phyloP scores from a whole-genome alignment of 1,140 invertebrate genomes.

The Drosophila pectinifera region DNA sequence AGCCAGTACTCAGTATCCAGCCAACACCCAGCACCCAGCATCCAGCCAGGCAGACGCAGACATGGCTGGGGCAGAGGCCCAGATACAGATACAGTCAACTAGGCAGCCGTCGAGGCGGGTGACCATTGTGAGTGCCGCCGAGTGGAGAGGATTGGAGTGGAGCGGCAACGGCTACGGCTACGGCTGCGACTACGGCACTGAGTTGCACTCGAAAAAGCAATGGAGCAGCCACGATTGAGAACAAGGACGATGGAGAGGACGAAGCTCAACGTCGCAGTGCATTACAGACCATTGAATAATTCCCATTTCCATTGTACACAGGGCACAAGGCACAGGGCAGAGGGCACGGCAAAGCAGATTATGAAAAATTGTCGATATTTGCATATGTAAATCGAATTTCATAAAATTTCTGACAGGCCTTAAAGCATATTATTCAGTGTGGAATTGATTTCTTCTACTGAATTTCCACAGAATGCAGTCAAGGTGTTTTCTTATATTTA shows the following conservation, averaged over 20 bases:
- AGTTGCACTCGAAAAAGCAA: conserved; percentile 72
- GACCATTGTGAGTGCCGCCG: conserved; percentile 69
- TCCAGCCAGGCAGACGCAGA: conserved; percentile 31
- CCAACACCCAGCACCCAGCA: conserved; percentile 20
- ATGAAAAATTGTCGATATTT: conserved; percentile 85
- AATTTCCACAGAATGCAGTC: conserved; percentile 43
- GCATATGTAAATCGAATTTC: conserved; percentile 85
- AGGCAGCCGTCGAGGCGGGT: conserved; percentile 75
- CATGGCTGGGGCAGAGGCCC: conserved; percentile 27
- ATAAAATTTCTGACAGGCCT: conserved; percentile 82
- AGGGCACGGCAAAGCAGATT: conserved; percentile 73
- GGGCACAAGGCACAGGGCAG: background rate
- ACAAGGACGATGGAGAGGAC: conserved; percentile 26
- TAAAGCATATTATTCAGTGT: conserved; percentile 57
- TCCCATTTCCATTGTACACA: conserved; percentile 82
- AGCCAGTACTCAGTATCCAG: conserved; percentile 17
- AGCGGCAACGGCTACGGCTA: conserved; percentile 23
- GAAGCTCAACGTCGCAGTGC: conserved; percentile 61
- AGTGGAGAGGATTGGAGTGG: conserved; percentile 17
- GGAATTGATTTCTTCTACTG: conserved; percentile 42
- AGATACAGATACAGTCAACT: conserved; percentile 77
- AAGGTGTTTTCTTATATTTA: conserved; percentile 29
- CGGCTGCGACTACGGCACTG: conserved; percentile 32
- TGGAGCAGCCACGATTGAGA: conserved; percentile 65
- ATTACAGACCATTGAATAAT: conserved; percentile 85